These are phyloP conservation scores for Orussus abietinus DNA, from an alignment of 1,140 invertebrate genomes.

Conservation along the genomic window DNA sequence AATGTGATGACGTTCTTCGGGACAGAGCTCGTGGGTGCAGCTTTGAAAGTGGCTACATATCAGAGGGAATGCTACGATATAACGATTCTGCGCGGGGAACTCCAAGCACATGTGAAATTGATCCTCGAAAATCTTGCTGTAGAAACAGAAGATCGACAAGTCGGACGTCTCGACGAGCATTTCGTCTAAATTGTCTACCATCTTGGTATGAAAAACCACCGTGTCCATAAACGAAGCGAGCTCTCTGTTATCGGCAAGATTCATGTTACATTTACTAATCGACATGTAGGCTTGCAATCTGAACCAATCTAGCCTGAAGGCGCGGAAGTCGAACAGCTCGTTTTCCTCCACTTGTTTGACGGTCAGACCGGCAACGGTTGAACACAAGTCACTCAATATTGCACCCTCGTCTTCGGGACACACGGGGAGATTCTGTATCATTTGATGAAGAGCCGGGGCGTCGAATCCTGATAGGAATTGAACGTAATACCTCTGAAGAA, in stretches of 20 bases:
- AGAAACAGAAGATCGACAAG: conserved; percentile 96
- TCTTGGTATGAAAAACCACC: conserved; percentile 94
- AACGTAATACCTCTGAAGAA: conserved; percentile 96
- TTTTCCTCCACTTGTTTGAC: conserved; percentile 97
- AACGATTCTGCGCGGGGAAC: conserved; percentile 96
- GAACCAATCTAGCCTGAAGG: conserved; percentile 95
- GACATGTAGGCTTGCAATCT: conserved; percentile 93
- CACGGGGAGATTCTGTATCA: conserved; percentile 81
- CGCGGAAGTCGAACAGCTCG: conserved; percentile 93
- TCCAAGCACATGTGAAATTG: conserved; percentile 98
- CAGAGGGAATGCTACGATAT: conserved; percentile 94
- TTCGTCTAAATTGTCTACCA: conserved; percentile 98
- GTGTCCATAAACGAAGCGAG: conserved; percentile 92
- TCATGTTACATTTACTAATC: conserved; percentile 75
- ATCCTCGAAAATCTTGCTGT: conserved; percentile 94
- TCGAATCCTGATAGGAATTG: conserved; percentile 96
- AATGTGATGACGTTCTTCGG: conserved; percentile 97
- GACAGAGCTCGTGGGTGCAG: conserved; percentile 96
- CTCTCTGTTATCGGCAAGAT: conserved; percentile 81
- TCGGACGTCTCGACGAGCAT: conserved; percentile 95
- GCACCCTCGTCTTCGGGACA: conserved; percentile 93
- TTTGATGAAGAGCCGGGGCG: conserved; percentile 85
- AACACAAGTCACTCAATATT: conserved; percentile 90
- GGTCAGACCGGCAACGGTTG: conserved; percentile 78
- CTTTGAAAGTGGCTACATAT: conserved; percentile 98